These are phyloP conservation scores for Pristionchus entomophagus DNA, from an alignment of 2,888 invertebrate genomes.

Conservation along the genomic window DNA sequence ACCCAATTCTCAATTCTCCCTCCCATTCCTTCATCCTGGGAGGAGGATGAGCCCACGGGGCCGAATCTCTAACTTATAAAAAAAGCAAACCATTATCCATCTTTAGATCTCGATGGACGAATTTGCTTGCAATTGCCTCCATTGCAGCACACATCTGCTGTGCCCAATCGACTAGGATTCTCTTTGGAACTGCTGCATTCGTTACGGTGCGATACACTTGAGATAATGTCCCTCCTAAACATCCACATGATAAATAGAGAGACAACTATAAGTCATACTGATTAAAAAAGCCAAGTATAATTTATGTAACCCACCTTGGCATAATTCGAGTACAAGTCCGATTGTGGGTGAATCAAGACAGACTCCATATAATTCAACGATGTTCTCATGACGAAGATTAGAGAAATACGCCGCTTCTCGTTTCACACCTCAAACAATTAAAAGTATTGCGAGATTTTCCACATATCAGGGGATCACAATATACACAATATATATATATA, in stretches of 20 bases:
- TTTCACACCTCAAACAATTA: constrained; percentile 1
- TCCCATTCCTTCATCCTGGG: too few species aligned
- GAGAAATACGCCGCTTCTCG: constrained; percentile 43
- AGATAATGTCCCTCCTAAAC: constrained; percentile 22
- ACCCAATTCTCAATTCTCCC: too few species aligned
- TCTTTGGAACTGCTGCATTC: constrained; percentile 43
- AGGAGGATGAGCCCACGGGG: too few species aligned
- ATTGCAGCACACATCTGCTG: constrained; percentile 41
- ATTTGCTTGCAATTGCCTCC: constrained; percentile 38
- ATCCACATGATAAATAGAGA: background rate
- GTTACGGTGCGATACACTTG: constrained; percentile 37
- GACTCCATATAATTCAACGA: constrained; percentile 40
- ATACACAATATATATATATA: background rate
- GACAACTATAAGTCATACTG: background rate
- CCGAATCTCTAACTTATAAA: background rate
- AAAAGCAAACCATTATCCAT: constrained; percentile 45
- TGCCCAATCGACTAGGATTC: constrained; percentile 44
- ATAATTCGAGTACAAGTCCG: constrained; percentile 43
- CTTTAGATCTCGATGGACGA: constrained; percentile 47
- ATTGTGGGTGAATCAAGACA: background rate
- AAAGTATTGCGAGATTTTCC: background rate
- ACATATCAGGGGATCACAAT: too few species aligned
- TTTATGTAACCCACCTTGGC: constrained; percentile 11
- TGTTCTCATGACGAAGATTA: constrained; percentile 29
- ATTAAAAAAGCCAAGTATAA: background rate